Conservation (phyloP, 2,888 invertebrate genomes). For the Lampropteryx suffumata region DNA sequence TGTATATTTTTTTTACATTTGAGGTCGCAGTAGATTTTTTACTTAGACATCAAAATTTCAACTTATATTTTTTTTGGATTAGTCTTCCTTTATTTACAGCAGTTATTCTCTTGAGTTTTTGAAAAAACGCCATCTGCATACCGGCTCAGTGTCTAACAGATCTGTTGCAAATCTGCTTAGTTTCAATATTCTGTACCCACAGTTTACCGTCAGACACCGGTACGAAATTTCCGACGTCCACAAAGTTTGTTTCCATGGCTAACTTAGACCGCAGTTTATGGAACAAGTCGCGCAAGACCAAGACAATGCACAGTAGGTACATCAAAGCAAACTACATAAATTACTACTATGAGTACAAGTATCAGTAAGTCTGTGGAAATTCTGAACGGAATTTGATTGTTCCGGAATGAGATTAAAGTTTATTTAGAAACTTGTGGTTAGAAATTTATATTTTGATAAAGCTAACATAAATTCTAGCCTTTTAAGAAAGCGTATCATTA, state of each 20-base stretch:
- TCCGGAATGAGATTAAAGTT: conserved; percentile 1
- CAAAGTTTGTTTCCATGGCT: conserved; percentile 56
- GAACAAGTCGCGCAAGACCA: conserved; percentile 50
- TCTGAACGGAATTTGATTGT: conserved; percentile 9
- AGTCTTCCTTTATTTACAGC: too few relatives aligned
- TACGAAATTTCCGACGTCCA: conserved; percentile 67
- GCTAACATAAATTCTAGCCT: too few relatives aligned
- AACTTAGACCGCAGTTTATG: conserved; percentile 47
- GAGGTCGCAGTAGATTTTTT: too few relatives aligned
- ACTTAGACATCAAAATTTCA: too few relatives aligned
- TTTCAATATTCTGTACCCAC: conserved; percentile 48
- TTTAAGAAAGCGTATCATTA: too few relatives aligned
- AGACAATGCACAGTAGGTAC: conserved; percentile 55
- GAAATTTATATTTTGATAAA: too few relatives aligned
- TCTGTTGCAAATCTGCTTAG: conserved; percentile 44
- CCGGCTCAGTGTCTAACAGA: neutral
- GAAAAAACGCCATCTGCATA: too few relatives aligned
- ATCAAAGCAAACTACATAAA: conserved; percentile 45
- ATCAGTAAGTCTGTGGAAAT: conserved; percentile 15
- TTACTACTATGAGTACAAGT: conserved; percentile 39
- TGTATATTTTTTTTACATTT: too few relatives aligned
- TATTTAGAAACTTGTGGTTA: too few relatives aligned
- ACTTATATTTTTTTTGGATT: too few relatives aligned
- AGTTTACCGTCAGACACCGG: conserved; percentile 46
- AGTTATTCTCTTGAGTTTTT: too few relatives aligned